A percentile compares a stretch with the other conserved stretches of the same genome.
These are phyloP conservation scores for Rotaria magnacalcarata DNA, from an alignment of 2,888 invertebrate genomes.

Conservation along the genomic window DNA sequence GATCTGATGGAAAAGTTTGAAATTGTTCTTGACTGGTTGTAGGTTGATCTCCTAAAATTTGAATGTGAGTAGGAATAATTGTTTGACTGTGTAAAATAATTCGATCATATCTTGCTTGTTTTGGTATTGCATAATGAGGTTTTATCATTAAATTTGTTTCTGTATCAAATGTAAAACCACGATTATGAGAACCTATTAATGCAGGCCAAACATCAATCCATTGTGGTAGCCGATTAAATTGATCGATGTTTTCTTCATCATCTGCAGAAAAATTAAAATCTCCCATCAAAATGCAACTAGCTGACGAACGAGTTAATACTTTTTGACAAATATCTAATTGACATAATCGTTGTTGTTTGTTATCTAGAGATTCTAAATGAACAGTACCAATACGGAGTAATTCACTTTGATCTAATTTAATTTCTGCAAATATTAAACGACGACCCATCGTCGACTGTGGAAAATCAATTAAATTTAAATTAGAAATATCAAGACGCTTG, in stretches of 20 bases:
- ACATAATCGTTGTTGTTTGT: neutral
- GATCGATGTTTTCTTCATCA: neutral
- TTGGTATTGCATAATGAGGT: neutral
- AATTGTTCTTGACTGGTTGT: neutral
- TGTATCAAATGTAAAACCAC: neutral
- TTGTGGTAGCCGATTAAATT: neutral
- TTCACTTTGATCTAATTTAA: neutral
- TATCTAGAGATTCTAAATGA: constrained; percentile 4
- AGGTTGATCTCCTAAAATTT: neutral
- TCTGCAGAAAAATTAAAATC: neutral
- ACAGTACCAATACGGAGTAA: constrained; percentile 7
- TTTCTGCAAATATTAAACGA: neutral
- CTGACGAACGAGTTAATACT: neutral
- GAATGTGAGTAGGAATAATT: neutral
- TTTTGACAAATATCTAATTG: neutral
- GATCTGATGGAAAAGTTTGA: neutral
- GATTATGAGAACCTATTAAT: neutral
- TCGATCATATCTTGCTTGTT: neutral
- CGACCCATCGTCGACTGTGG: neutral
- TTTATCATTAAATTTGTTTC: neutral
- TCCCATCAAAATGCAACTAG: neutral
- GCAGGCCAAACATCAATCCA: neutral
- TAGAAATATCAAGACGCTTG: neutral
- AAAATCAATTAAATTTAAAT: neutral
- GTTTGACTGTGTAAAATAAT: neutral